Evolutionary conservation across 1,140 invertebrate species (phyloP).

Genomic region (Drosophila kikkawai): DNA sequence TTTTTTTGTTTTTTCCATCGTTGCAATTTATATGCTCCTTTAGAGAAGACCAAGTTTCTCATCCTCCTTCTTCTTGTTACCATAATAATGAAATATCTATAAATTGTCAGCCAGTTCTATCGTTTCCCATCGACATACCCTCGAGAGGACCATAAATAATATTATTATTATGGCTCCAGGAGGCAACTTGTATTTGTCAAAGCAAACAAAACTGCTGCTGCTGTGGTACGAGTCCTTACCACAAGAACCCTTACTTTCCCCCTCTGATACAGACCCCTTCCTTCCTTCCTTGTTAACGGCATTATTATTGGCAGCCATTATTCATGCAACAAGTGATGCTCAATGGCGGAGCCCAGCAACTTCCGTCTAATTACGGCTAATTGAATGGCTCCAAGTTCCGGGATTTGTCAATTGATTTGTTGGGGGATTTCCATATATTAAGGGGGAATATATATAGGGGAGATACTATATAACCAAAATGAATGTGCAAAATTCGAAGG

Average conservation of each 20-base stretch:
- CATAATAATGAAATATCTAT: conserved; percentile 71
- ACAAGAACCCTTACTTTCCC: background rate
- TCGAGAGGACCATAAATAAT: conserved; percentile 70
- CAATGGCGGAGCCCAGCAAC: conserved; percentile 9
- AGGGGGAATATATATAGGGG: background rate
- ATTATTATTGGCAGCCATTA: conserved; percentile 62
- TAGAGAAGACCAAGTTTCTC: conserved; percentile 3
- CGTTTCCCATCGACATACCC: conserved; percentile 20
- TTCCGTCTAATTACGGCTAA: conserved; percentile 55
- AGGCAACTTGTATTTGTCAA: conserved; percentile 78
- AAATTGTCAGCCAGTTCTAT: conserved; percentile 47
- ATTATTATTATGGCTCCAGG: conserved; percentile 79
- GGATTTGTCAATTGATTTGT: conserved; percentile 43
- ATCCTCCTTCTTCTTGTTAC: conserved; percentile 5
- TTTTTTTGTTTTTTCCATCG: conserved; percentile 10
- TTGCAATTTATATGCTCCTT: conserved; percentile 48
- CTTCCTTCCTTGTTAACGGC: conserved; percentile 24
- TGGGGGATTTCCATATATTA: conserved; percentile 13
- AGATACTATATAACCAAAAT: background rate
- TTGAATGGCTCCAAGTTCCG: conserved; percentile 40
- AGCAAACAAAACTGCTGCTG: conserved; percentile 60
- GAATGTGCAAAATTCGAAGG: no score
- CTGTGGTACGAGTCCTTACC: conserved; percentile 23
- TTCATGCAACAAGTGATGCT: conserved; percentile 71
- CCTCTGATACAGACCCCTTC: background rate